Evolutionary conservation across 2,113 vertebrate genomes (phyloP), one percentile per base, ranked within the genome.

Genomic region (Ophthalmotilapia sp.): DNA sequence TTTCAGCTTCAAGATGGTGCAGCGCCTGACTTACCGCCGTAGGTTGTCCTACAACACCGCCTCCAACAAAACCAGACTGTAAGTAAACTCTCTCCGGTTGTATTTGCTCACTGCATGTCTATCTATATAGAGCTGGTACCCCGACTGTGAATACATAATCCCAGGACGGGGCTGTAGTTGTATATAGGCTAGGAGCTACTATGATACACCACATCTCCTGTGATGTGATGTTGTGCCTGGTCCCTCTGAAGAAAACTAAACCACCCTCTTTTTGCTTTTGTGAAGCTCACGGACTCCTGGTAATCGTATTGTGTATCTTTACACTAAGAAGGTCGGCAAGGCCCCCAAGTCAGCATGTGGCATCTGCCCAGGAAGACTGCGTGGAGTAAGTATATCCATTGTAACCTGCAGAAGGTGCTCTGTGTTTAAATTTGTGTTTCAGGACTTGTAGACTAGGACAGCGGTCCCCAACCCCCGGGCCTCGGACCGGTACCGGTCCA

Each of bases 1-100:
- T 73, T 65, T 6, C 2, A 92, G 96, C 81, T 94, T 96, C 90
- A 97, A 97, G 33, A 95, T 99, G 99, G 98, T 99, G 90, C 98
- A 99, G 89, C 99, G 99, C 84, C 96, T 99, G 93, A 99, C 98
- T 1, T 99, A 99, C 95, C 98, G 98, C 23, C 98, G 98, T 97
- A 98, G 98, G 97, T 96, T 99, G 88, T 99, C 98, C 98, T 99
- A 99, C 97, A 99, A 99, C 89, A 99, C 98, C 51, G 96, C 98
- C 88, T 99, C 99, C 75, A 99, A 99, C 96, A 99, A 99, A 92
- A 99, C 98, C 70, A 97, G 99, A 79, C 97, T 99, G 99, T 99
- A 93, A 98, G 99, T 97, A 77, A 53, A 0, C 17, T 54, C 3
- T 10, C 1, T 7, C 0, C 3, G 3, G 1, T n/a, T 23, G 6